Evolutionary conservation across 2,113 vertebrate species (phyloP).

Genomic region (Muscicapa adusta): DNA sequence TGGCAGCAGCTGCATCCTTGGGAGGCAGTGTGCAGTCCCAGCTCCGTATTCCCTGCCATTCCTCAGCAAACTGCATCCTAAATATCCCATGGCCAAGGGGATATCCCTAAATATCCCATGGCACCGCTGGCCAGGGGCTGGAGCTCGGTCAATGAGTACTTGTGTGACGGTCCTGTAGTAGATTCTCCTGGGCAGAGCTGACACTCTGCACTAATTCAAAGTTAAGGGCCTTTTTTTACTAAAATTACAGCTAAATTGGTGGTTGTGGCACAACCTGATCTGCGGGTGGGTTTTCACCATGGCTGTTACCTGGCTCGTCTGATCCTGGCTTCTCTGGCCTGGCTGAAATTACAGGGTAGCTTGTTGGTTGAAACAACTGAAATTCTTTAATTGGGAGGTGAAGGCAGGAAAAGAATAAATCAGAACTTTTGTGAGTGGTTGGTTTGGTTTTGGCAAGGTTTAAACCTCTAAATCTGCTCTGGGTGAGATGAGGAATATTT

Average conservation of each 20-base stretch:
- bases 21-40: accelerated
- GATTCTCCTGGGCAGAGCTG: not conserved
- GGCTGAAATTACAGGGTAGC: not conserved
- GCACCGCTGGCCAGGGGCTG: not conserved
- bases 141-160: not conserved
- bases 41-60: accelerated
- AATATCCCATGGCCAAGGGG: not conserved
- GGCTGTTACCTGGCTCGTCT: not conserved
- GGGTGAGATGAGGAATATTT: not conserved
- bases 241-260: not conserved
- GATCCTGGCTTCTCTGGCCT: not conserved
- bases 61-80: not conserved
- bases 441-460: not conserved
- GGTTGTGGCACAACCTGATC: not conserved
- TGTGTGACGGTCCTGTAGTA: not conserved
- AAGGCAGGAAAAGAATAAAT: not conserved
- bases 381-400: not conserved
- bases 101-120: not conserved
- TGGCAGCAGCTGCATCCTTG: not conserved
- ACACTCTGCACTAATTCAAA: not conserved
- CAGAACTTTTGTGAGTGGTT: not conserved
- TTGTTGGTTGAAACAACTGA: not conserved
- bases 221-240: not conserved
- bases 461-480: not conserved
- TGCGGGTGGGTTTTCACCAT: not conserved